phyloP scores from a whole-genome alignment of 53 echinoderm and acorn worm genomes.

The Hippasteria phrygiana region DNA sequence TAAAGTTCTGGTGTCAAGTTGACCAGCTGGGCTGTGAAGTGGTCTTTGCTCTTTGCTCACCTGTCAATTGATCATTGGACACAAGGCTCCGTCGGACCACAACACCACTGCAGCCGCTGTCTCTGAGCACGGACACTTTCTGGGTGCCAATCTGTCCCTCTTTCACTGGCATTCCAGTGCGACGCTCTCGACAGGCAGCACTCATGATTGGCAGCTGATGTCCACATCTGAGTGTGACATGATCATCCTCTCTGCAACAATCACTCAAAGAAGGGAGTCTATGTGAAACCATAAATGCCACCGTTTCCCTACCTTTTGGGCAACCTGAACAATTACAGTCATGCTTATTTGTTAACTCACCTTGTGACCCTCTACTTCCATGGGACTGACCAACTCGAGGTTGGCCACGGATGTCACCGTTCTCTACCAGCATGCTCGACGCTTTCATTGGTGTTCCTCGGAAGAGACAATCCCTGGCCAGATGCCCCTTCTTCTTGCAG shows the following conservation, averaged over 20 bases:
- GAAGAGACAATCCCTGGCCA: conserved; percentile 33
- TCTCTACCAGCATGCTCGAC: conserved; percentile 8
- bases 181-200: conserved; percentile 45
- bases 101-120: conserved; percentile 53
- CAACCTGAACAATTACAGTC: conserved; percentile 1
- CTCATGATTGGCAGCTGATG: conserved; percentile 57
- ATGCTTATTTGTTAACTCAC: conserved; percentile 3
- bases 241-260: conserved; percentile 41
- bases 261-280: conserved; percentile 1
- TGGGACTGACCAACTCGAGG: not conserved
- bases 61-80: conserved; percentile 54
- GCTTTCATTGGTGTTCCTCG: conserved; percentile 10
- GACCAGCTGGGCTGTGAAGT: too few species aligned
- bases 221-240: conserved; percentile 55
- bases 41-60: conserved; percentile 24
- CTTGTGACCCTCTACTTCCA: not conserved
- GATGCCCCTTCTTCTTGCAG: conserved; percentile 25
- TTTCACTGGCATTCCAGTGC: conserved; percentile 43
- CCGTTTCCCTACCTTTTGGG: conserved; percentile 24
- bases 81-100: conserved; percentile 34
- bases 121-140: conserved; percentile 40
- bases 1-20: too few species aligned
- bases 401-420: not conserved
- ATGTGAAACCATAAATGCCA: conserved; percentile 57
- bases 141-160: conserved; percentile 24